phyloP scores from a whole-genome alignment of 2,113 vertebrate genomes.

The Lagenorhynchus albirostris region DNA sequence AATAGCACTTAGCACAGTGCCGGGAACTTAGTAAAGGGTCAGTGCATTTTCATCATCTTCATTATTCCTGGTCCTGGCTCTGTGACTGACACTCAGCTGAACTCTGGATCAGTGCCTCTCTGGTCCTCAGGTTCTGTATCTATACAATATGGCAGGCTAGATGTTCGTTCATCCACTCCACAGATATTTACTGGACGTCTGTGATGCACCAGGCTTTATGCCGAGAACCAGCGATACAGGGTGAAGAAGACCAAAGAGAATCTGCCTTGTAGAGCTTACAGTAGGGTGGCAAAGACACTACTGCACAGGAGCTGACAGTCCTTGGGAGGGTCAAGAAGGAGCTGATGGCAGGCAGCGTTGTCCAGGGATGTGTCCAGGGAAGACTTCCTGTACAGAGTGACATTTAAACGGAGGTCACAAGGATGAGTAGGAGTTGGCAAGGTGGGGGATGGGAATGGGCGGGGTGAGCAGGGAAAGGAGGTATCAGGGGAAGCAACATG shows the following conservation, averaged over 20 bases:
- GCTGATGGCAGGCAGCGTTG: background rate
- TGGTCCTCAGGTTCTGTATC: background rate
- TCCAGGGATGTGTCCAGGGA: background rate
- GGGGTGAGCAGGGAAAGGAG: background rate
- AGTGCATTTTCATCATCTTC: background rate
- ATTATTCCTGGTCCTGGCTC: background rate
- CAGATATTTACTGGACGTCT: background rate
- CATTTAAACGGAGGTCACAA: background rate
- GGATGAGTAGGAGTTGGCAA: background rate
- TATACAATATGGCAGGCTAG: background rate
- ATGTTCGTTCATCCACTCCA: background rate
- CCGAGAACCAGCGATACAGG: background rate
- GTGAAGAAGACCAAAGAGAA: background rate
- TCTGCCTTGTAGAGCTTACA: background rate
- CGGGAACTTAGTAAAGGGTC: background rate
- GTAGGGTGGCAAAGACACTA: background rate
- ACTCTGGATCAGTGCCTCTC: background rate
- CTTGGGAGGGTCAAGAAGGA: background rate
- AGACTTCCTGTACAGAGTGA: background rate
- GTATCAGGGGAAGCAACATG: background rate
- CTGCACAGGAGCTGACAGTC: background rate
- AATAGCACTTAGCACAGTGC: background rate
- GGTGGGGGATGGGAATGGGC: background rate
- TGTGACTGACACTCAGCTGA: background rate
- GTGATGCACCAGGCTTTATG: background rate